Evolutionary conservation across 2,113 vertebrate genomes (phyloP).

Genomic region (Equus quagga): DNA sequence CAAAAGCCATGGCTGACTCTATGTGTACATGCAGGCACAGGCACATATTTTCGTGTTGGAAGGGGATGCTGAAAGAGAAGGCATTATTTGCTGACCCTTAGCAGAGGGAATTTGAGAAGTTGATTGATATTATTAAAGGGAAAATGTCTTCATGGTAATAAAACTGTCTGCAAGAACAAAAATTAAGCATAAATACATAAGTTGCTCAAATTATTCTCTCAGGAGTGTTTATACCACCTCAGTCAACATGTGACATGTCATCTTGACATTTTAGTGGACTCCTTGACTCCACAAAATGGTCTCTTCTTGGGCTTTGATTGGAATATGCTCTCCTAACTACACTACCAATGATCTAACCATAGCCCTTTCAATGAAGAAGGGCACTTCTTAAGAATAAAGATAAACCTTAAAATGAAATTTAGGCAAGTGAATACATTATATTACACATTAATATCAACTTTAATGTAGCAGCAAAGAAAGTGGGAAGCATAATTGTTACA

Average conservation of each 20-base stretch:
- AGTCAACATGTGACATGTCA: neutral
- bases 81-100: neutral
- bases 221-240: neutral
- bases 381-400: neutral
- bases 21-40: fast-evolving
- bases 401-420: neutral
- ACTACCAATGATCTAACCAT: neutral
- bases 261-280: neutral
- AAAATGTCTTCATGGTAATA: neutral
- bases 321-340: neutral
- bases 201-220: neutral
- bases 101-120: neutral
- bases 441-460: neutral
- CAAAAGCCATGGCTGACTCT: neutral
- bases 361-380: neutral
- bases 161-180: neutral
- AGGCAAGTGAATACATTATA: neutral
- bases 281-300: neutral
- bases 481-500: neutral
- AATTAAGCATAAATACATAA: conserved; percentile 5
- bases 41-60: neutral
- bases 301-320: neutral
- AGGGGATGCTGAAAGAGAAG: neutral
- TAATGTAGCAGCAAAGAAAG: neutral
- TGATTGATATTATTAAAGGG: neutral